A percentile compares a stretch with the other conserved stretches of the same genome.
These are phyloP conservation scores for Campoplex nolae DNA, from an alignment of 2,888 invertebrate genomes.

Conservation along the genomic window DNA sequence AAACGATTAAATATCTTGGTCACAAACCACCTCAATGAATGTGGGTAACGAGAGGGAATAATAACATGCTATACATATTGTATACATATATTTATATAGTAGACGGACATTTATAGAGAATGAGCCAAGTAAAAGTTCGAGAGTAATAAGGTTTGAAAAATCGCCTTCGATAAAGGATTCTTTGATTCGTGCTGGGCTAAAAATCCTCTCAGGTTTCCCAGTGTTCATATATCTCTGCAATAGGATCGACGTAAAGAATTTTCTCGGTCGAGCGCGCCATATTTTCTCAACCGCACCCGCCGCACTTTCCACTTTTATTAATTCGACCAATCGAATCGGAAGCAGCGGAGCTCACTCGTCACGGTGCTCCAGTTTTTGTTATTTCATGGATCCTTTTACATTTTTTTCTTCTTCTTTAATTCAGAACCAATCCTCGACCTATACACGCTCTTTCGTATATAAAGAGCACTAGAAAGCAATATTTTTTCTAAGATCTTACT, in stretches of 20 bases:
- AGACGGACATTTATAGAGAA: constrained; percentile 5
- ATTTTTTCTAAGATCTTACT: constrained; percentile 45
- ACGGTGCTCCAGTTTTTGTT: constrained; percentile 41
- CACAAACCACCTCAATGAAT: constrained; percentile 15
- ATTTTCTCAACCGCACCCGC: constrained; percentile 61
- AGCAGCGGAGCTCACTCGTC: constrained; percentile 56
- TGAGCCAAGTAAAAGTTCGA: constrained; percentile 20
- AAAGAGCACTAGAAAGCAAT: constrained; percentile 18
- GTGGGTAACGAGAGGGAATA: constrained; percentile 51
- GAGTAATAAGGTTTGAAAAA: constrained; percentile 61
- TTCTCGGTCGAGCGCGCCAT: constrained; percentile 51
- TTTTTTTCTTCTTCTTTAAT: neutral
- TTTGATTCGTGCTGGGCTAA: constrained; percentile 51
- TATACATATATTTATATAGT: constrained; percentile 14
- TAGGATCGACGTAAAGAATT: constrained; percentile 56
- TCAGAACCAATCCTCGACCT: constrained; percentile 8
- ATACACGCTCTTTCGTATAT: constrained; percentile 2
- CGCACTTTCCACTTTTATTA: constrained; percentile 61
- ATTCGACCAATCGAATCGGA: constrained; percentile 62
- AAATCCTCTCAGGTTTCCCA: constrained; percentile 54
- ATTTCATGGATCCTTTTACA: constrained; percentile 6
- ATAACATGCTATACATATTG: constrained; percentile 34
- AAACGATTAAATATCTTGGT: constrained; percentile 35
- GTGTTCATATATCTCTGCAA: constrained; percentile 42
- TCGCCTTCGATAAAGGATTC: constrained; percentile 52